Percentiles rank a stretch among this genome's conserved stretches.
Evolutionary conservation across 2,797 vertebrate genomes (phyloP).

Genomic region (Phataginus tricuspis): DNA sequence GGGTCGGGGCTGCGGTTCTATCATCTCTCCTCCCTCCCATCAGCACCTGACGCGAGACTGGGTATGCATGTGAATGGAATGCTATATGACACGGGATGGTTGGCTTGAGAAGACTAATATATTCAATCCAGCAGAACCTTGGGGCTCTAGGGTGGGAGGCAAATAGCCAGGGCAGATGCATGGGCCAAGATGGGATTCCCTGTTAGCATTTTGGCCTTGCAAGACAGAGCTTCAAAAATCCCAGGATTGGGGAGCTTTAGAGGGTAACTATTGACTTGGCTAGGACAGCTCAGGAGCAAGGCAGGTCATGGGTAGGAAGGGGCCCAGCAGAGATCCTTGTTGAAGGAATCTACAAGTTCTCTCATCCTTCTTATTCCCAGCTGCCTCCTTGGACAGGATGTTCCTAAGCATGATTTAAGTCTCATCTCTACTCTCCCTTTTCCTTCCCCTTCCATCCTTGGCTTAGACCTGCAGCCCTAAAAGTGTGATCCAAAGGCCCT

Average conservation of each 20-base stretch:
- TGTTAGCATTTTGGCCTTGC: neutral
- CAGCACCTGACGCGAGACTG: neutral
- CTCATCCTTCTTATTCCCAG: neutral
- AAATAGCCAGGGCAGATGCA: neutral
- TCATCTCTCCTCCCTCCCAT: neutral
- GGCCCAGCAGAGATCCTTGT: neutral
- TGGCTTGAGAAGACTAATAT: neutral
- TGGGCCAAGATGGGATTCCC: neutral
- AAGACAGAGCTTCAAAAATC: neutral
- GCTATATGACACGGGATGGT: neutral
- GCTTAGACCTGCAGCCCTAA: neutral
- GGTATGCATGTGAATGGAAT: neutral
- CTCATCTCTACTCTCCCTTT: neutral
- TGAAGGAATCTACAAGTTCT: neutral
- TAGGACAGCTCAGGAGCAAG: neutral
- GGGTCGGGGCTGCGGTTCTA: neutral
- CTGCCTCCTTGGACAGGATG: neutral
- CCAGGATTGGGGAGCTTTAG: neutral
- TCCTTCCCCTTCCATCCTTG: neutral
- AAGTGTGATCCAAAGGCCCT: conserved; percentile 11
- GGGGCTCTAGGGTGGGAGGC: neutral
- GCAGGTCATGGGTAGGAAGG: neutral
- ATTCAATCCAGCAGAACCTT: conserved; percentile 18
- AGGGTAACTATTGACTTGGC: neutral
- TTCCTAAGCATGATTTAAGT: conserved; percentile 27